These are phyloP conservation scores for Mastigias papua DNA, from an alignment of 30 jellyfish, hydroid and myxozoan species.

Conservation along the genomic window DNA sequence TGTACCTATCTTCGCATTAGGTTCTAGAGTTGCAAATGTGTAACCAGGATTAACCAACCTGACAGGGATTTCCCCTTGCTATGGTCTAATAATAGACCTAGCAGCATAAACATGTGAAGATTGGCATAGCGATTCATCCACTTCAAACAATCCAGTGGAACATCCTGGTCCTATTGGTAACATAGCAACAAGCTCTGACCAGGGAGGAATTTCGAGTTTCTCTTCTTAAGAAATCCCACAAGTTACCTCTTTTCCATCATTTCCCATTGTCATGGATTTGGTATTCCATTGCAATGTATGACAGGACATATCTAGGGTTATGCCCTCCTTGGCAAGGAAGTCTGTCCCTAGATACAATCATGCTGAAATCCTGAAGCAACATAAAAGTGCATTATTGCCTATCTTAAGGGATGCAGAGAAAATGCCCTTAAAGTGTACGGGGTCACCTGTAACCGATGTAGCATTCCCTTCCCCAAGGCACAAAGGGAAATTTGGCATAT, in stretches of 20 bases:
- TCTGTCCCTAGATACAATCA: constrained; percentile 62
- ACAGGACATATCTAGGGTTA: constrained; percentile 27
- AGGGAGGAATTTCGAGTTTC: constrained; percentile 24
- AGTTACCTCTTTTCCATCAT: constrained; percentile 21
- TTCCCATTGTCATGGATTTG: constrained; percentile 15
- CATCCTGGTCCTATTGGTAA: constrained; percentile 64
- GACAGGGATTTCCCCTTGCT: constrained; percentile 69
- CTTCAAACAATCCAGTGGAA: constrained; percentile 50
- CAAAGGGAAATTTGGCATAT: constrained; percentile 17
- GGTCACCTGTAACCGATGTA: constrained; percentile 72
- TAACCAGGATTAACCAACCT: constrained; percentile 48
- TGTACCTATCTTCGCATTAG: constrained; percentile 36
- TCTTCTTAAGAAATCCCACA: constrained; percentile 10
- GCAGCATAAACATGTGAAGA: constrained; percentile 48
- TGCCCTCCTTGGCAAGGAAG: constrained; percentile 35
- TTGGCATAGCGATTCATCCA: constrained; percentile 33
- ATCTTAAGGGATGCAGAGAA: constrained; percentile 64
- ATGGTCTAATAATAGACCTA: constrained; percentile 33
- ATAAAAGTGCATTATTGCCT: constrained; percentile 46
- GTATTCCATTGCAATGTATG: constrained; percentile 46
- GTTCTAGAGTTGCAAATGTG: constrained; percentile 19
- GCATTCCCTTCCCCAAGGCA: constrained; percentile 63
- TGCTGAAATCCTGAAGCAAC: constrained; percentile 59
- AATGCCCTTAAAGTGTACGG: constrained; percentile 50
- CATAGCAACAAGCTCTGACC: constrained; percentile 27